These are phyloP conservation scores for Stichopus chloronotus DNA, from an alignment of 35 echinoderm and acorn worm species.

Conservation along the genomic window DNA sequence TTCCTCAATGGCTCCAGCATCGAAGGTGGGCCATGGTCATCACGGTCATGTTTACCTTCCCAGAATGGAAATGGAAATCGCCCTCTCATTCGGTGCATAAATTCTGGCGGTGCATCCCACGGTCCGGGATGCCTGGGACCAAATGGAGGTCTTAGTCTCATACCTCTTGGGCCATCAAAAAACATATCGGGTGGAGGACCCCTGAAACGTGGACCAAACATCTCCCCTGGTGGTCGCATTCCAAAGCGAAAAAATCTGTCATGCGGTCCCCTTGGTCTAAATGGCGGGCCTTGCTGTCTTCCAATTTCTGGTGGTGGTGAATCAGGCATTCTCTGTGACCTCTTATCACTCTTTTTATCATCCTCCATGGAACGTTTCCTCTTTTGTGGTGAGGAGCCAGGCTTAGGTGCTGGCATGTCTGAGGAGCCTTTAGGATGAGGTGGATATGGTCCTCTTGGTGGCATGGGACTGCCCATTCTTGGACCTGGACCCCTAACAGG, in stretches of 20 bases:
- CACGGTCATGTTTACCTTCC: background rate
- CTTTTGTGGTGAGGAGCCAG: background rate
- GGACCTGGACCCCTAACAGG: background rate
- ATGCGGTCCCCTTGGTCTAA: background rate
- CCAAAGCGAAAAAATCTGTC: background rate
- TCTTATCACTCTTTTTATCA: background rate
- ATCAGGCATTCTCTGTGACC: background rate
- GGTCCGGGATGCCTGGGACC: background rate
- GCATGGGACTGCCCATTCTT: background rate
- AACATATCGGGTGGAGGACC: background rate
- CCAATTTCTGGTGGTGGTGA: background rate
- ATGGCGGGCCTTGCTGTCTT: background rate
- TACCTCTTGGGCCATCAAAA: background rate
- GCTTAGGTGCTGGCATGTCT: background rate
- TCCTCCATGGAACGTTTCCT: background rate
- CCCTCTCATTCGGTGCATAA: background rate
- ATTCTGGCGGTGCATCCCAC: background rate
- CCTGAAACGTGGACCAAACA: slow-evolving; percentile 34
- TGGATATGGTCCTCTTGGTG: slow-evolving; percentile 24
- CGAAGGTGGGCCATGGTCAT: background rate
- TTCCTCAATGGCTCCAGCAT: background rate
- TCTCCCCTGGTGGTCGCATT: background rate
- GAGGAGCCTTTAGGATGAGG: background rate
- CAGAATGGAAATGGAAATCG: background rate
- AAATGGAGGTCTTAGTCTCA: slow-evolving; percentile 21